Evolutionary conservation across 2,888 invertebrate genomes (phyloP).

Genomic region (Torymus tubicola): DNA sequence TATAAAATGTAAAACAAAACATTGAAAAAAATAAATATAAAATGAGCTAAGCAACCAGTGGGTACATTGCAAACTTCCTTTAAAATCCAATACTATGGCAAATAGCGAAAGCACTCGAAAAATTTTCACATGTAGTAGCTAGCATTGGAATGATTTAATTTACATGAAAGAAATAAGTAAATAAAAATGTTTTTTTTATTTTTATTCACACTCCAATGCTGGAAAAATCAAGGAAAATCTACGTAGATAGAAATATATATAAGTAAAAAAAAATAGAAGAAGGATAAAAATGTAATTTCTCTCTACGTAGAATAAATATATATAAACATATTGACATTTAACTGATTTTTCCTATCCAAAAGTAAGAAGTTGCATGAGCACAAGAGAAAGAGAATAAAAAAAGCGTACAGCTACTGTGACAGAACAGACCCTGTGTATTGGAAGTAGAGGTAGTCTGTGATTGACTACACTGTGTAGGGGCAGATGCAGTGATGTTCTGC

Average conservation of each 20-base stretch:
- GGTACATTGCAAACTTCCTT: constrained; percentile 38
- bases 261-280: not conserved
- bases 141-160: constrained; percentile 47
- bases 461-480: constrained; percentile 74
- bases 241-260: constrained; percentile 39
- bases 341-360: constrained; percentile 48
- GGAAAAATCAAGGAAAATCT: constrained; percentile 43
- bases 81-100: constrained; percentile 40
- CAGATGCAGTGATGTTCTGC: constrained; percentile 72
- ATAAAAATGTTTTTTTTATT: too few relatives aligned
- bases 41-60: constrained; percentile 52
- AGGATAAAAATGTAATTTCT: constrained; percentile 4
- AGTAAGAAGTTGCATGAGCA: constrained; percentile 55
- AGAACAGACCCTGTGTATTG: constrained; percentile 76
- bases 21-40: constrained; percentile 1
- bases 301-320: constrained; percentile 47
- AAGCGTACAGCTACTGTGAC: constrained; percentile 73
- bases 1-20: constrained; percentile 16
- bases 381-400: constrained; percentile 60
- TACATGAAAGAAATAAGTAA: too few relatives aligned
- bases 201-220: constrained; percentile 42
- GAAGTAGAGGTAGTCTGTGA: constrained; percentile 74
- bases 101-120: constrained; percentile 55
- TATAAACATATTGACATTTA: constrained; percentile 41
- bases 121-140: constrained; percentile 42